Conservation (phyloP, 2,888 invertebrate genomes). For the Drosophila cognata region DNA sequence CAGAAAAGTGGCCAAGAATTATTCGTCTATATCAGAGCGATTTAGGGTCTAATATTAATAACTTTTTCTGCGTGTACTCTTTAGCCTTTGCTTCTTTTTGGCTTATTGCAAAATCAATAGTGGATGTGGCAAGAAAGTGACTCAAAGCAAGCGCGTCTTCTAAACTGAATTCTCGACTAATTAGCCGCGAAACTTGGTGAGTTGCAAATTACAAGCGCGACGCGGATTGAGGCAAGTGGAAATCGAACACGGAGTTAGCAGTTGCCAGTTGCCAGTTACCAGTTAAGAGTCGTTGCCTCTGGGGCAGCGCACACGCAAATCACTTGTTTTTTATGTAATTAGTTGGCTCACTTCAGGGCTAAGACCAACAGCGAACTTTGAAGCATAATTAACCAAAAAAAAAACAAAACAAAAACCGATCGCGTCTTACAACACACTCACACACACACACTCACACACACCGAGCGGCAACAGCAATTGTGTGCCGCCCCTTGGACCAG, state of each 20-base stretch:
- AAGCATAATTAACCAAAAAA: constrained; percentile 73
- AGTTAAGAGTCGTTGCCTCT: constrained; percentile 35
- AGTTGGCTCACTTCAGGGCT: constrained; percentile 44
- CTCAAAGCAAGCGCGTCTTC: constrained; percentile 29
- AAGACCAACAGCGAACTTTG: constrained; percentile 43
- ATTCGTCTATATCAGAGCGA: neutral
- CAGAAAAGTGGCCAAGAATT: neutral
- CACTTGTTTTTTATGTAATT: constrained; percentile 78
- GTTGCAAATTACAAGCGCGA: constrained; percentile 72
- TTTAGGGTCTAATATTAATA: neutral
- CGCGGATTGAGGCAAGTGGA: constrained; percentile 34
- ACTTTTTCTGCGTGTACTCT: neutral
- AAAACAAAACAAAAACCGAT: constrained; percentile 63
- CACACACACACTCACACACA: neutral
- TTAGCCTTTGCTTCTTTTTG: neutral
- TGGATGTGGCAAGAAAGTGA: constrained; percentile 15
- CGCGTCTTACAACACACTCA: constrained; percentile 64
- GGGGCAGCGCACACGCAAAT: constrained; percentile 68
- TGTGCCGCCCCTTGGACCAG: constrained; percentile 42
- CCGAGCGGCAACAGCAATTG: constrained; percentile 10
- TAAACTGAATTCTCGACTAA: constrained; percentile 56
- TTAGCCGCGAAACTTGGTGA: constrained; percentile 71
- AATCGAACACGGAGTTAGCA: constrained; percentile 20
- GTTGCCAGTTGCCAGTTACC: constrained; percentile 6
- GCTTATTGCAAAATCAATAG: constrained; percentile 64